Conservation (phyloP, 2,113 vertebrate genomes). For the Polyodon spathula region DNA sequence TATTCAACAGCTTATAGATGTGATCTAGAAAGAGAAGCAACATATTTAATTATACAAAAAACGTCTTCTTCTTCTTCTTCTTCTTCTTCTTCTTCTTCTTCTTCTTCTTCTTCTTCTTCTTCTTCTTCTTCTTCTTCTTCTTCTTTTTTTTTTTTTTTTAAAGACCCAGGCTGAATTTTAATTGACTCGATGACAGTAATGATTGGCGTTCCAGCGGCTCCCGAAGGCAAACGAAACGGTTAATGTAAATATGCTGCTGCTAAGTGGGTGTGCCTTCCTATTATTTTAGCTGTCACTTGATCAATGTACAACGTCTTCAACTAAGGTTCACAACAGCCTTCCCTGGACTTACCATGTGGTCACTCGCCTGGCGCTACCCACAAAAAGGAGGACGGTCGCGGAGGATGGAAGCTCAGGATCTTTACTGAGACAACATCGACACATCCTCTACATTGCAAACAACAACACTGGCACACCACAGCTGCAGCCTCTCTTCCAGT, state of each 20-base stretch:
- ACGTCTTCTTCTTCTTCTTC: no score
- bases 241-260: conserved; percentile 46
- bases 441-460: no score
- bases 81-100: no score
- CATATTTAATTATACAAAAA: neutral
- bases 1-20: neutral
- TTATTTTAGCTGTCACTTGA: conserved; percentile 75
- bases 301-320: conserved; percentile 50
- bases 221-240: conserved; percentile 45
- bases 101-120: neutral
- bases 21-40: neutral
- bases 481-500: no score
- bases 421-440: conserved; percentile 30
- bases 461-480: no score
- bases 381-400: conserved; percentile 39
- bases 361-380: conserved; percentile 47
- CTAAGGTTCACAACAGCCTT: conserved; percentile 44
- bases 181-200: conserved; percentile 32
- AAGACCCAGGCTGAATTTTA: conserved; percentile 30
- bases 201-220: conserved; percentile 35
- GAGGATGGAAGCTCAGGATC: conserved; percentile 52
- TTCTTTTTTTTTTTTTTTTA: conserved; percentile 8
- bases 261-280: conserved; percentile 76
- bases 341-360: conserved; percentile 58
- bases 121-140: conserved; percentile 2